Evolutionary conservation across 1,140 invertebrate genomes (phyloP).

Genomic region (Caenorhabditis latens): DNA sequence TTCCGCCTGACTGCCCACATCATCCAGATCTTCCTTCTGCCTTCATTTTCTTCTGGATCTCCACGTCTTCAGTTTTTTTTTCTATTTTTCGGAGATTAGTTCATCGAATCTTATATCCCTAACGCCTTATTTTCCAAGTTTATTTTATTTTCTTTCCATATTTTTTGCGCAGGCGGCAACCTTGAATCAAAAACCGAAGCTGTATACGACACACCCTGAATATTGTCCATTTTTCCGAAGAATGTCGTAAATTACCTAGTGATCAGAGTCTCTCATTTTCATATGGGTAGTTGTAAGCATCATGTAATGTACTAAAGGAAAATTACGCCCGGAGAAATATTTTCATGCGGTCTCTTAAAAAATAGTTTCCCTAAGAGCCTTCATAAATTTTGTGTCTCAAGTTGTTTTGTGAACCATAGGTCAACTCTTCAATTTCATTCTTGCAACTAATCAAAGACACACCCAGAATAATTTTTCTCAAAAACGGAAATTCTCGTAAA

Average conservation of each 20-base stretch:
- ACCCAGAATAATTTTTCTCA: background rate
- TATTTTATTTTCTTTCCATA: background rate
- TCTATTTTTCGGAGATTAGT: background rate
- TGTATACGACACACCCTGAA: conserved; percentile 13
- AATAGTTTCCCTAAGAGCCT: too few relatives aligned
- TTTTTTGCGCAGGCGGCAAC: background rate
- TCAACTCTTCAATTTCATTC: background rate
- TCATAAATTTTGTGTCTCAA: too few relatives aligned
- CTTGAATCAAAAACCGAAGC: background rate
- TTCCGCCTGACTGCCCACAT: conserved; percentile 8
- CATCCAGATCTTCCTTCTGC: conserved; percentile 2
- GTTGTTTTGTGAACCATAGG: too few relatives aligned
- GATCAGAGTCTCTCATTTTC: background rate
- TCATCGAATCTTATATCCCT: conserved; percentile 15
- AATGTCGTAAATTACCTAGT: background rate
- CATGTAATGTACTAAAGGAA: too few relatives aligned
- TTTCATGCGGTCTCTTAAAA: too few relatives aligned
- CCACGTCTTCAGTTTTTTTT: background rate
- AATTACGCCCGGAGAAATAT: too few relatives aligned
- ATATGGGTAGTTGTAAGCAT: too few relatives aligned
- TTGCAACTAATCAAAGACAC: conserved; percentile 5
- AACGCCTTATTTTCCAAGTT: conserved; percentile 13
- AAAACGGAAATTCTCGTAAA: background rate
- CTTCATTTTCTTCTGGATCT: background rate
- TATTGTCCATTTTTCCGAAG: background rate